Base-by-base conservation (phyloP, 2,888 invertebrate species). In the Drosophila recens region DNA sequence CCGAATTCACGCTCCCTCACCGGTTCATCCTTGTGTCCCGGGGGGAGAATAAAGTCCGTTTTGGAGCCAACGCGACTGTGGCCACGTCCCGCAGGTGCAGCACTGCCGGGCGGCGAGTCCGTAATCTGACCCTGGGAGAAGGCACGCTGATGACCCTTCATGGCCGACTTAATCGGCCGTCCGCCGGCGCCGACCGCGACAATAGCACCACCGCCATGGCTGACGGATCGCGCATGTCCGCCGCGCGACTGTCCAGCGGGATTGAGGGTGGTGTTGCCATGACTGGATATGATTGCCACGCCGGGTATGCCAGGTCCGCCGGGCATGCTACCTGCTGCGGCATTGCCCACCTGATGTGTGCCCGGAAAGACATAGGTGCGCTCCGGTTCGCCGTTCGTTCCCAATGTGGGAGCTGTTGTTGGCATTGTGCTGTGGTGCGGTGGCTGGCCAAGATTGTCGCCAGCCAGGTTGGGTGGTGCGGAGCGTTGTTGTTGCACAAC, bases 41-140 rank as follows among this genome's bases (percentile, higher is more conserved):
- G 96, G 0, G 97, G 97, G 69, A 97, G 93, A 80, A 97, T 97
- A 90, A 97, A 97, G 90, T 97, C 97, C 1, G 97, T 97, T 91
- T 96, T 96, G 72, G 97, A 97, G 68, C 96, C 96, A 30, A 96
- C 95, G 52, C 97, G 95, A 91, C 95, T 96, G 93, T 97, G 97
- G 0, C 96, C 96, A 45, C 90, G 93, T 0, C 87, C 87, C 73
- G 91, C 94, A 1, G 88, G 74, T 10, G 81, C 83, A 0, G 72
- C 80, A 54, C 85, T 81, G 1, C 90, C 86, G 9, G 90, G 89
- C 1, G 91, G 90, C 8, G 91, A 94, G 80, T 96, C 96, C 65
- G 95, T 95, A 73, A 97, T 97, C 93, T 97, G 97, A 0, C 97
- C 97, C 89, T 97, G 97, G 6, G 97, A 97, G 87, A 97, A 95